Evolutionary conservation across 2,797 vertebrate genomes (phyloP).

Genomic region (Prunella strophiata): DNA sequence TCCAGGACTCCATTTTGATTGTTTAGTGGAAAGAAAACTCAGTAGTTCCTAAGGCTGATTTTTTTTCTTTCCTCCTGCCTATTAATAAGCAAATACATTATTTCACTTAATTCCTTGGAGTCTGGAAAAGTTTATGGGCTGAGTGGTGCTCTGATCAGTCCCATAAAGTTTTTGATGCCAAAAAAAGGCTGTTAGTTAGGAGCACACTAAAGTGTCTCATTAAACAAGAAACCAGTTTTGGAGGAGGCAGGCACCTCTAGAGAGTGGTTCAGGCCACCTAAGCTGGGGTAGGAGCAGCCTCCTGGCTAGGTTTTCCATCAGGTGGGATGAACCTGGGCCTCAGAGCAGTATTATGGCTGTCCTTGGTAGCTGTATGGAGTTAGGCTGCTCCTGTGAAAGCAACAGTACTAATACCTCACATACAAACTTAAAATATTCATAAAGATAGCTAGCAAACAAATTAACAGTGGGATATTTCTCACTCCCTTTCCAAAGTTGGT

Average conservation of each 20-base stretch:
- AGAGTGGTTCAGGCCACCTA: not conserved
- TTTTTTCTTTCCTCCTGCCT: not conserved
- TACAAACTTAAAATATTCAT: not conserved
- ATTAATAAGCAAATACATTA: not conserved
- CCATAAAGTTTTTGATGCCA: not conserved
- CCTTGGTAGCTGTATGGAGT: not conserved
- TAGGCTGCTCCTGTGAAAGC: not conserved
- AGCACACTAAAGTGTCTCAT: not conserved
- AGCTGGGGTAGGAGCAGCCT: not conserved
- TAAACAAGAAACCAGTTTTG: not conserved
- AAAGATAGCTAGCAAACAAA: not conserved
- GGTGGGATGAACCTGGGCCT: not conserved
- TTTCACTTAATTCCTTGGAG: not conserved
- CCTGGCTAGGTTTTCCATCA: not conserved
- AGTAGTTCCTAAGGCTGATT: not conserved
- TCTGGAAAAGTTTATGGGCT: not conserved
- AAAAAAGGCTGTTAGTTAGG: not conserved
- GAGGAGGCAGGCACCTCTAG: not conserved
- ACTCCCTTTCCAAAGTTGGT: not conserved
- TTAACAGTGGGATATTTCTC: not conserved
- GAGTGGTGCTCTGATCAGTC: not conserved
- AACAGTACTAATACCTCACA: not conserved
- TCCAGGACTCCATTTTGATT: not conserved
- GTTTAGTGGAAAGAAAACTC: not conserved
- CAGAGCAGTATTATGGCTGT: not conserved